Evolutionary conservation across 2,888 invertebrate species (phyloP).

Genomic region (Diaphora mendica): DNA sequence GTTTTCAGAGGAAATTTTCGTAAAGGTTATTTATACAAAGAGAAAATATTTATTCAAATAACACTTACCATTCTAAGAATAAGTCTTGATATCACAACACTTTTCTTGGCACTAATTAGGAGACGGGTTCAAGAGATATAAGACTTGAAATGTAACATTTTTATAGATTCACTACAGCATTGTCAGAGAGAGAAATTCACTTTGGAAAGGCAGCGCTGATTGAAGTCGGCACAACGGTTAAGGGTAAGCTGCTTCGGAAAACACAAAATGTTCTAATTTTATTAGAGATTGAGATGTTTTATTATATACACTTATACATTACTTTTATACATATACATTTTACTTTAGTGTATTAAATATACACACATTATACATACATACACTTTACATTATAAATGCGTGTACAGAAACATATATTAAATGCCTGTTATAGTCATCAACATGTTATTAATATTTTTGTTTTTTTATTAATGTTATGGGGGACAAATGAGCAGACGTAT

Average conservation of each 20-base stretch:
- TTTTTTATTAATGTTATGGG: no score
- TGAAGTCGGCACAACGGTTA: slow-evolving; percentile 60
- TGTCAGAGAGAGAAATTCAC: slow-evolving; percentile 58
- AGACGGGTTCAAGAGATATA: slow-evolving; percentile 21
- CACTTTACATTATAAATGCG: neutral
- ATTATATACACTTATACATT: neutral
- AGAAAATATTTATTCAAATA: neutral
- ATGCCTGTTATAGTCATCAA: no score
- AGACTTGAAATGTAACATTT: slow-evolving; percentile 38
- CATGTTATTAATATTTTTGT: no score
- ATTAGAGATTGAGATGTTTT: neutral
- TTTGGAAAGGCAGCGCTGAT: slow-evolving; percentile 59
- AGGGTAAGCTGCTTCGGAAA: slow-evolving; percentile 47
- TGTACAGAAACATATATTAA: neutral
- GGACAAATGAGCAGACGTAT: no score
- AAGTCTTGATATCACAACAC: slow-evolving; percentile 24
- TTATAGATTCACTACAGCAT: slow-evolving; percentile 44
- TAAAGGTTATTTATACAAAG: neutral
- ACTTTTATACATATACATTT: neutral
- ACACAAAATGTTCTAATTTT: neutral
- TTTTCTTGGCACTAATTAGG: neutral
- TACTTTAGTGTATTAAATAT: neutral
- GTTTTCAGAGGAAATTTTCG: neutral
- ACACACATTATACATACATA: neutral
- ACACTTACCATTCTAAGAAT: slow-evolving; percentile 42